Evolutionary conservation across 2,113 vertebrate genomes (phyloP).

Genomic region (Ctenodactylus gundi): DNA sequence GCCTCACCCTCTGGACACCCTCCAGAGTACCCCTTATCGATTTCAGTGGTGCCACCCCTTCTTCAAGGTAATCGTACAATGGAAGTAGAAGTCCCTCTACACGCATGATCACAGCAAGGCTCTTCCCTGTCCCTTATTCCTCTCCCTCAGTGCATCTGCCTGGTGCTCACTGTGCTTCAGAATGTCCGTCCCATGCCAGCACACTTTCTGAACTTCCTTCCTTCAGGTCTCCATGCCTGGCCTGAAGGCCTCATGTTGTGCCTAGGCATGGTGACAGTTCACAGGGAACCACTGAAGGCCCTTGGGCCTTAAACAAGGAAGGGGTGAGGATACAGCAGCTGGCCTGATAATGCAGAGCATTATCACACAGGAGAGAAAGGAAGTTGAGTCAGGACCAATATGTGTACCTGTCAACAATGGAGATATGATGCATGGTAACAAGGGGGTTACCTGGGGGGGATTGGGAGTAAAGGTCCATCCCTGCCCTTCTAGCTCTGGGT

Average conservation of each 20-base stretch:
- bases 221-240: constrained; percentile 55
- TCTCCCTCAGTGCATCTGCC: background rate
- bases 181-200: constrained; percentile 68
- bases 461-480: background rate
- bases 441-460: background rate
- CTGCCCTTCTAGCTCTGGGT: background rate
- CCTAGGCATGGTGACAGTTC: background rate
- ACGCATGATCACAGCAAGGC: constrained; percentile 78
- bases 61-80: constrained; percentile 79
- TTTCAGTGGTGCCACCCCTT: constrained; percentile 80
- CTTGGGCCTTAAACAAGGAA: background rate
- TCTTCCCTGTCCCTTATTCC: background rate
- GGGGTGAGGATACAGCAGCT: background rate
- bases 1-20: background rate
- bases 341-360: background rate
- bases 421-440: background rate
- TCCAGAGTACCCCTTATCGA: constrained; percentile 65
- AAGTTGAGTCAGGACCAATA: background rate
- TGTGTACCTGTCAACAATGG: background rate
- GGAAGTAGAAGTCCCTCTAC: constrained; percentile 69
- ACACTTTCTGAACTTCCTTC: constrained; percentile 64
- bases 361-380: background rate
- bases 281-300: background rate
- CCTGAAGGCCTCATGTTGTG: background rate
- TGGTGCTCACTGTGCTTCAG: constrained; percentile 59